Evolutionary conservation across 2,113 vertebrate genomes (phyloP).

Genomic region (Sturnus vulgaris): DNA sequence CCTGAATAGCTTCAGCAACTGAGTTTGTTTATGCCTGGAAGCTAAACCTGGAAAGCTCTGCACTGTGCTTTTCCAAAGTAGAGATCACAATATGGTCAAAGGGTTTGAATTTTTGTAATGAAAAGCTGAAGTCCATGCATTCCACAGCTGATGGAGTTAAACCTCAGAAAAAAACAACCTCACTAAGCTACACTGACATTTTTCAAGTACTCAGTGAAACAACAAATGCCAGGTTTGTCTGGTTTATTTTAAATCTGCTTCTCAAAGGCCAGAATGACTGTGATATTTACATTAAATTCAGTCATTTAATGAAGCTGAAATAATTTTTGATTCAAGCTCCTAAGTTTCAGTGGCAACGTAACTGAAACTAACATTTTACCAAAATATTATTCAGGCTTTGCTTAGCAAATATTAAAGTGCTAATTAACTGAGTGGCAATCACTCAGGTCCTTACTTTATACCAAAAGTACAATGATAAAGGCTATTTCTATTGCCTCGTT

Average conservation of each 20-base stretch:
- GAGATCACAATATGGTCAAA: neutral
- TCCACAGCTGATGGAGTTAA: neutral
- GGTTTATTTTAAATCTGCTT: neutral
- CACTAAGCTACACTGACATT: neutral
- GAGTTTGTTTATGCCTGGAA: neutral
- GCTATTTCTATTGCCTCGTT: neutral
- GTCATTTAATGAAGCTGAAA: neutral
- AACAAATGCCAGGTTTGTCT: neutral
- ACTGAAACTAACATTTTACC: neutral
- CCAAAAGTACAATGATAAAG: neutral
- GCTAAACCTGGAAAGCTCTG: constrained; percentile 3
- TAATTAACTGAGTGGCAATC: neutral
- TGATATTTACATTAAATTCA: neutral
- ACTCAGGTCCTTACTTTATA: neutral
- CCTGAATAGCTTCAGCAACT: neutral
- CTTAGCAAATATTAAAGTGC: neutral
- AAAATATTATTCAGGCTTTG: neutral
- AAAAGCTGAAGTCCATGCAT: neutral
- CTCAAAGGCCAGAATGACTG: neutral
- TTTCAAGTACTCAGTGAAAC: neutral
- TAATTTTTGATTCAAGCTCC: neutral
- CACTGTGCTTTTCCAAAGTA: neutral
- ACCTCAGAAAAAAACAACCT: neutral
- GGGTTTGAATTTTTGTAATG: neutral
- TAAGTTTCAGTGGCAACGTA: neutral